Percentiles rank a stretch among this genome's conserved stretches.
Evolutionary conservation across 2,113 vertebrate genomes (phyloP).

Genomic region (Rhabdomys dilectus): DNA sequence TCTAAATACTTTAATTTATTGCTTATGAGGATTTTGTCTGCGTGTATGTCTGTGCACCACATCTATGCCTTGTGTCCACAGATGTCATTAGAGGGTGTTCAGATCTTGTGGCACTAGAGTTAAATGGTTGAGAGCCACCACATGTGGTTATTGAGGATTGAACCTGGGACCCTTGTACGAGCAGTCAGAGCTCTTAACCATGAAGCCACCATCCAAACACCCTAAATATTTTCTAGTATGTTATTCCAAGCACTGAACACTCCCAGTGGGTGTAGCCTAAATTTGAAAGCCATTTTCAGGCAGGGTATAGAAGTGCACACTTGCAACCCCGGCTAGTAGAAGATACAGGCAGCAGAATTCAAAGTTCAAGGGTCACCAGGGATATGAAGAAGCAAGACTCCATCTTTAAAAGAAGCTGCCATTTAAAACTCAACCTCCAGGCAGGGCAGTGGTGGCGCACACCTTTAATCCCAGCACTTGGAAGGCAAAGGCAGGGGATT

Average conservation of each 20-base stretch:
- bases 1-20: too few relatives aligned
- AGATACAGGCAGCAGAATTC: neutral
- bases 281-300: neutral
- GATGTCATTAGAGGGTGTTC: too few relatives aligned
- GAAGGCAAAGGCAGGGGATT: too few relatives aligned
- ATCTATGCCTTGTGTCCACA: too few relatives aligned
- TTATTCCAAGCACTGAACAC: neutral
- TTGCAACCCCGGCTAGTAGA: neutral
- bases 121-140: neutral
- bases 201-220: neutral
- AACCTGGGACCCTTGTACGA: neutral
- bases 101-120: neutral
- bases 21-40: too few relatives aligned
- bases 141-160: neutral
- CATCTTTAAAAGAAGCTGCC: neutral
- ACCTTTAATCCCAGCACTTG: too few relatives aligned
- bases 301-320: neutral
- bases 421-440: neutral
- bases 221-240: neutral
- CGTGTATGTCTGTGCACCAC: too few relatives aligned
- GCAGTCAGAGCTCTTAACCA: neutral
- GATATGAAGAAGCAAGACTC: neutral
- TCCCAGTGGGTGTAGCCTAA: neutral
- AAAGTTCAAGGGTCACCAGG: neutral
- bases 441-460: too few relatives aligned